phyloP scores from a whole-genome alignment of 1,140 invertebrate genomes.

The Musca domestica region DNA sequence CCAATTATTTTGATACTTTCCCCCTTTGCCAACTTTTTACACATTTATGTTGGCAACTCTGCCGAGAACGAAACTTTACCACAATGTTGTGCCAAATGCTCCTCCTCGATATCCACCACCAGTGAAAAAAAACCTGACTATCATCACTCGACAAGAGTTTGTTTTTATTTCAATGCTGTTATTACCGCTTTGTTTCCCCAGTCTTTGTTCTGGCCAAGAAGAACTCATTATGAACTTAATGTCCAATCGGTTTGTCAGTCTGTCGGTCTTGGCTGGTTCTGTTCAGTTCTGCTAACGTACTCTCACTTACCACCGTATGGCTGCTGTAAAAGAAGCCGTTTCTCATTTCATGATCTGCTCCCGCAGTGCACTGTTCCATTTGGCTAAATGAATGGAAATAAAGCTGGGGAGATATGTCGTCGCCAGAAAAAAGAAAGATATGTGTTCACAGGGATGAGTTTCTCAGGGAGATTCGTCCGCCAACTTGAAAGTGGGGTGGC shows the following conservation, averaged over 20 bases:
- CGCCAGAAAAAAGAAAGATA: no score
- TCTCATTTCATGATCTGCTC: conserved; percentile 13
- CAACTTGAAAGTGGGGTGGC: no score
- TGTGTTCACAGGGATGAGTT: no score
- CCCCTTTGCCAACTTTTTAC: neutral
- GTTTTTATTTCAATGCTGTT: neutral
- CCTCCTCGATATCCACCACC: neutral
- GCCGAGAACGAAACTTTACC: neutral
- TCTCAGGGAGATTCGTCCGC: no score
- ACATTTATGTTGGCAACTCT: neutral
- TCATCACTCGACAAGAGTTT: neutral
- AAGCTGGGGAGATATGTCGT: no score
- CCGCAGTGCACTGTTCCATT: conserved; percentile 11
- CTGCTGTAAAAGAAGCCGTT: conserved; percentile 22
- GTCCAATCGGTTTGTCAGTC: neutral
- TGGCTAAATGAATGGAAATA: neutral
- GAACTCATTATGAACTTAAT: conserved; percentile 8
- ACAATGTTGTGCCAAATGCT: neutral
- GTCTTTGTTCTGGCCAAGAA: neutral
- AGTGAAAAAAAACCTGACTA: neutral
- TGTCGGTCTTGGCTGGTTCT: neutral
- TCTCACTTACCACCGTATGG: conserved; percentile 20
- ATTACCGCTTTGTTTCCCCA: neutral
- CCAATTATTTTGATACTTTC: neutral
- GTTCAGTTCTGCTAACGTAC: conserved; percentile 15